A percentile compares a stretch with the other conserved stretches of the same genome.
phyloP scores from a whole-genome alignment of 23 tunicate species.

The Styela clava region DNA sequence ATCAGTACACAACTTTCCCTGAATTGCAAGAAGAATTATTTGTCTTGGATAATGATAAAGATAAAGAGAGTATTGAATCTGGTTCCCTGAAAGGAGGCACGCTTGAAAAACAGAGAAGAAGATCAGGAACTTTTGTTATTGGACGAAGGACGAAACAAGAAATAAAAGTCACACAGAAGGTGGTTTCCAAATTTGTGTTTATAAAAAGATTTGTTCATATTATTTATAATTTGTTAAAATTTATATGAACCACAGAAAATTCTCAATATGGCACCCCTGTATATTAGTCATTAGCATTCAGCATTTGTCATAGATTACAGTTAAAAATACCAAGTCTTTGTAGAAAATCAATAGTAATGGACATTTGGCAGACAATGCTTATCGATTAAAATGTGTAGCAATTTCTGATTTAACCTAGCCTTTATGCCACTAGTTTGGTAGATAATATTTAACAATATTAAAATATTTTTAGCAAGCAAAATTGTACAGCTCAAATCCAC shows the following conservation, averaged over 20 bases:
- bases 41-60: constrained; percentile 38
- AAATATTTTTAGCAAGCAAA: constrained; percentile 66
- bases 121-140: constrained; percentile 46
- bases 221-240: no score
- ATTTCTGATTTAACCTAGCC: no score
- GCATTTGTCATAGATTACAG: no score
- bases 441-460: no score
- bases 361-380: no score
- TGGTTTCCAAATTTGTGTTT: background rate
- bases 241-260: no score
- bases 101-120: constrained; percentile 20
- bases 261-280: no score
- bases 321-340: no score
- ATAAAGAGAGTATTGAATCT: background rate
- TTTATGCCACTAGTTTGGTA: no score
- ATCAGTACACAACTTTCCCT: constrained; percentile 82
- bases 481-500: constrained; percentile 42
- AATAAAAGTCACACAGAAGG: constrained; percentile 64
- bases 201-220: background rate
- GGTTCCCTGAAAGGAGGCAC: background rate
- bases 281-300: no score
- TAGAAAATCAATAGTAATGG: no score
- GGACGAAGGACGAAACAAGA: constrained; percentile 83
- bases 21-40: constrained; percentile 66
- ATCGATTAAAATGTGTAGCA: no score